A percentile compares a stretch with the other conserved stretches of the same genome.
Evolutionary conservation across 2,113 vertebrate species (phyloP).

Genomic region (Cyanistes caeruleus): DNA sequence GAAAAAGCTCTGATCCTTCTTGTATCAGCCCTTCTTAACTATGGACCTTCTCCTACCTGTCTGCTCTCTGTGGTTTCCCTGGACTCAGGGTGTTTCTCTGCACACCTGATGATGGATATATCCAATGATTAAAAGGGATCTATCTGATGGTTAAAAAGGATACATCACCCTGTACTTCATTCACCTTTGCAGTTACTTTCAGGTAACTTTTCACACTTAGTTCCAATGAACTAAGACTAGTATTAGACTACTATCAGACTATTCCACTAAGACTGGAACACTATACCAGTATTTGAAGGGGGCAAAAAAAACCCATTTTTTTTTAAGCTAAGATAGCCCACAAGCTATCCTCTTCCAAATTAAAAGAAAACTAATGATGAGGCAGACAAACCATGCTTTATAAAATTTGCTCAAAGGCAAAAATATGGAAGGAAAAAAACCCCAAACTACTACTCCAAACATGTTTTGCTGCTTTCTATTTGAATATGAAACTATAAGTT

Average conservation of each 20-base stretch:
- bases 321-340: background rate
- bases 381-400: background rate
- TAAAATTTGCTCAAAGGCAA: background rate
- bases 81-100: background rate
- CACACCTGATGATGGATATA: background rate
- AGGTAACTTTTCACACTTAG: background rate
- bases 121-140: background rate
- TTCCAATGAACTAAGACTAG: background rate
- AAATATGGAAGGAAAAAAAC: background rate
- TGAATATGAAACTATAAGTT: background rate
- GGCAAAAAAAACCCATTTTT: background rate
- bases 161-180: background rate
- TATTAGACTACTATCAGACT: too few species aligned
- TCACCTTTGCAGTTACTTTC: background rate
- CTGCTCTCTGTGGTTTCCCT: accelerated
- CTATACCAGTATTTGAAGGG: background rate
- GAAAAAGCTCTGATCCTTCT: background rate
- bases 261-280: too few species aligned
- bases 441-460: background rate
- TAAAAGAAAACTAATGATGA: background rate
- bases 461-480: background rate
- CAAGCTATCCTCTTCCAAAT: background rate
- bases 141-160: background rate
- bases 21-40: background rate
- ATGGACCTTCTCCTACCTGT: background rate